Evolutionary conservation across 1,140 invertebrate genomes (phyloP), one percentile per base, ranked within the genome.

Genomic region (Drosophila insularis): DNA sequence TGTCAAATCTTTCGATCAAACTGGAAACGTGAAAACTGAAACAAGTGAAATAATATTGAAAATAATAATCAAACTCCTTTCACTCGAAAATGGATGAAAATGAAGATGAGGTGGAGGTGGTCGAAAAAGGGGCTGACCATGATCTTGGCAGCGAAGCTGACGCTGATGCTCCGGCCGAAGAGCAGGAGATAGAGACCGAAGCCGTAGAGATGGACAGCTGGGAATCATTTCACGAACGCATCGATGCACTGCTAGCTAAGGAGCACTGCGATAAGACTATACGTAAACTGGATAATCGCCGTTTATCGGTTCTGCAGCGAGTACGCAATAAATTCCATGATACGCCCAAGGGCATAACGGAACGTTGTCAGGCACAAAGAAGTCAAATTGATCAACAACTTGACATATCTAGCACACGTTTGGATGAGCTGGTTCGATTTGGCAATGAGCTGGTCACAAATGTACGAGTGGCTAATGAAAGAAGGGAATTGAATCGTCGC

Each of bases 371-470:
- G 53, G 46, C 63, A 0, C 69, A 85, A 14, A 81, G 90, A 60
- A 67, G 32, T n/a, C 71, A 80, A 55, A 90, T 92, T 5, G 90
- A 91, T 59, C 71, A 76, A 32, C 91, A 89, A 62, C 71, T 92
- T 17, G 84, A 90, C 43, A 7, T 75, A 10, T 91, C 80, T 5
- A 79, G 91, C 39, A 67, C 72, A 32, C 67, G 72, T 0, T 62
- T 92, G 5, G 65, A 75, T 1, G 81, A 92, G 55, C 90, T 96
- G 31, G 84, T 95, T 3, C 75, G 93, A 32, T 95, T 96, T 92
- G 95, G 95, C 19, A 93, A 94, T 53, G 95, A 96, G 89, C 93
- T 95, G 76, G 95, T 96, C 66, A 93, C 95, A 14, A 96, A 96
- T 89, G 94, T 97, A 1, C 93, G 94, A 86, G 93, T 96, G 17